Evolutionary conservation across 2,113 vertebrate genomes (phyloP).

Genomic region (Calyptomena viridis): DNA sequence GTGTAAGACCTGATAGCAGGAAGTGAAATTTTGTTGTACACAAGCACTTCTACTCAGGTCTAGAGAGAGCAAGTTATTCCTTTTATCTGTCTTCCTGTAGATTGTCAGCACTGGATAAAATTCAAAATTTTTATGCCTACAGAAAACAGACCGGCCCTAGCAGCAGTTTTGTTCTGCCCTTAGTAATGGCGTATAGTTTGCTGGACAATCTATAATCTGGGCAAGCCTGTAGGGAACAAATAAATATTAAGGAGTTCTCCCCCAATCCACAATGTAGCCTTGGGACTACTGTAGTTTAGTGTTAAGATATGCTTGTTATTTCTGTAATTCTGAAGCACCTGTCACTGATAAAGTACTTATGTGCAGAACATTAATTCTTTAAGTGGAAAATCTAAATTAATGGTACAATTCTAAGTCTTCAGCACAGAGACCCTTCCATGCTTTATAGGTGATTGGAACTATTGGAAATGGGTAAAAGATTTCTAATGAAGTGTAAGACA

Average conservation of each 20-base stretch:
- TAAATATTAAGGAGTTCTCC: background rate
- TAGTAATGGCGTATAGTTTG: background rate
- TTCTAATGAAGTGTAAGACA: background rate
- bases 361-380: background rate
- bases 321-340: background rate
- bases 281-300: background rate
- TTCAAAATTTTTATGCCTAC: background rate
- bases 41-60: background rate
- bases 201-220: background rate
- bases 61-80: background rate
- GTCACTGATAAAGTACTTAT: background rate
- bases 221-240: background rate
- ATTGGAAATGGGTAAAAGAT: background rate
- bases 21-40: background rate
- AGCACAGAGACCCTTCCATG: background rate
- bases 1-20: background rate
- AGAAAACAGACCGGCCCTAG: background rate
- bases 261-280: background rate
- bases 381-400: slow-evolving; percentile 21
- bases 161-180: background rate
- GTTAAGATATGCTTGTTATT: background rate
- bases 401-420: background rate
- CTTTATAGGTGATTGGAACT: background rate
- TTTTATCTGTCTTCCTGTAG: background rate
- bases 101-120: background rate